phyloP scores from a whole-genome alignment of 2,888 invertebrate genomes.

The Netelia inedita region DNA sequence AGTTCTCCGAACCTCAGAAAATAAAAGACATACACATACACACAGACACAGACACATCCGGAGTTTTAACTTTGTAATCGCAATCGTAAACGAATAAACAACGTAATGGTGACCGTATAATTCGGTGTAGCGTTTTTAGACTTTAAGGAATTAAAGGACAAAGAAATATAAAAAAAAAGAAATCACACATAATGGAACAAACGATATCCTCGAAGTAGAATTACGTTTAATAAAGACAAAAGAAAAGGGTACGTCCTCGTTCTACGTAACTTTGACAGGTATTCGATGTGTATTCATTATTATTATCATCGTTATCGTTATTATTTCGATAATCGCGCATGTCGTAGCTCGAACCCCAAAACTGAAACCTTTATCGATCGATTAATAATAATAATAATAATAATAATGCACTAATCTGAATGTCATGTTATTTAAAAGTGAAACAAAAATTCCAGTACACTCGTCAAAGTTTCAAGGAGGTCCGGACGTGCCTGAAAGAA shows the following conservation, averaged over 20 bases:
- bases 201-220: conserved; percentile 57
- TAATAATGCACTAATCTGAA: conserved; percentile 51
- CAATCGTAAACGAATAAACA: conserved; percentile 62
- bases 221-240: conserved; percentile 36
- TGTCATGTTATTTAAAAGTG: conserved; percentile 44
- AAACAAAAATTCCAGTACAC: conserved; percentile 32
- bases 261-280: conserved; percentile 61
- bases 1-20: conserved; percentile 37
- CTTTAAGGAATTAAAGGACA: conserved; percentile 59
- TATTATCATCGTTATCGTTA: conserved; percentile 18
- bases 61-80: conserved; percentile 45
- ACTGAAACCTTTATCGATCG: conserved; percentile 54
- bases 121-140: conserved; percentile 71
- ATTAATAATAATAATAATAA: conserved; percentile 39
- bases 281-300: conserved; percentile 43
- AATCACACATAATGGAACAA: conserved; percentile 58
- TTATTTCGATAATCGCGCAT: conserved; percentile 30
- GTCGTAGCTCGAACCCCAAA: conserved; percentile 61
- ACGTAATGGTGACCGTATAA: conserved; percentile 65
- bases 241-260: conserved; percentile 47
- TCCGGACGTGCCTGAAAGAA: conserved; percentile 57
- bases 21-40: conserved; percentile 18
- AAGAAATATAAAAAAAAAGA: conserved; percentile 20
- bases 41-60: conserved; percentile 10
- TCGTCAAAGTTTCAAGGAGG: conserved; percentile 60